Base-by-base conservation (phyloP, 2,797 vertebrate genomes). In the Hipposideros larvatus region DNA sequence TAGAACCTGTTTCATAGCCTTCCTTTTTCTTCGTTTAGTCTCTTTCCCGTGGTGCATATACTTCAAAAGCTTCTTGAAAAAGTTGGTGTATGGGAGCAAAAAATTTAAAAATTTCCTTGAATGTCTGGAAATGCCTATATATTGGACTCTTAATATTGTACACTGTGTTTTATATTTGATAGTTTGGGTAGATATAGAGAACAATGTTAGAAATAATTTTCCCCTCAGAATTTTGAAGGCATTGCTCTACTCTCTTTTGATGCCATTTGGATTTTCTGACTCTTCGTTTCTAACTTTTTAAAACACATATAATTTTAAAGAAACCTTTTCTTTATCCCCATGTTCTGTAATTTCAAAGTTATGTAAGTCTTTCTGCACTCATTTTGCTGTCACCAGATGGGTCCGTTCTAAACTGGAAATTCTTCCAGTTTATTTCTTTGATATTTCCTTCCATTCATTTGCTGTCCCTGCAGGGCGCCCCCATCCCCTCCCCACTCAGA, bases 91-190 rank as follows among this genome's bases (percentile, higher is more conserved):
- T 7, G 18, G 28, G 7, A 77, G 21, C n/a, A 57, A 88, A 95
- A 90, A 73, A 86, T 84, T 51, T 84, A 88, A 94, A 90, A 73
- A 86, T 84, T 51, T 84, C 43, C 21, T 4, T 59, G 41, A 43
- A 63, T 28, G 4, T 79, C 63, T 84, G 68, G 82, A 87, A 90
- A 88, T 71, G 66, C 31, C 61, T 96, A 90, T 96, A 90, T 46
- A 61, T 48, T 46, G 19, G 22, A 43, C 18, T 31, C 24, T 88
- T 51, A 65, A 48, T 22, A 53, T 0, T 65, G 37, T 55, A 66
- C 0, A 41, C 51, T 43, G 43, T 26, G 8, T 87, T 89, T n/a
- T 80, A 34, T 19, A 61, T 37, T 10, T 68, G 66, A 61, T 4
- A 73, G 31, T 78, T 91, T 75, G 28, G 28, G 46, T 31, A 91